Conservation (phyloP, 35 echinoderm and acorn worm species). For the Lytechinus pictus region DNA sequence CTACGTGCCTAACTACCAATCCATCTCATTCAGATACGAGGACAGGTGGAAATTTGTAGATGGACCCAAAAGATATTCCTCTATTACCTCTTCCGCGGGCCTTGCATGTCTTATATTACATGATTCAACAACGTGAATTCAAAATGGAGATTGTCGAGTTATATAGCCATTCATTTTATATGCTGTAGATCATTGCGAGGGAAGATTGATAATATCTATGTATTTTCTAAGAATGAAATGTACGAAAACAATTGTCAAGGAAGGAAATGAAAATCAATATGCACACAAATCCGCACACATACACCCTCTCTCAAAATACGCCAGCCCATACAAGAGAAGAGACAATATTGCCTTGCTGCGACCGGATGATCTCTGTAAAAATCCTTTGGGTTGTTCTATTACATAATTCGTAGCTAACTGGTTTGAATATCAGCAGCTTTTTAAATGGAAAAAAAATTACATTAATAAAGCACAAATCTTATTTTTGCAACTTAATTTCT, state of each 20-base stretch:
- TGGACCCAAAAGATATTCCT: not conserved
- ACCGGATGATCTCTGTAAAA: too few relatives aligned
- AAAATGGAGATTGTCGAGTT: not conserved
- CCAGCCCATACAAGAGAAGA: not conserved
- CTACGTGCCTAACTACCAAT: not conserved
- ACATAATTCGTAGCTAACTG: too few relatives aligned
- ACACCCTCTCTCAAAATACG: not conserved
- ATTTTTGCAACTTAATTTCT: too few relatives aligned
- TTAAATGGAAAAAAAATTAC: too few relatives aligned
- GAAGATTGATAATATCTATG: not conserved
- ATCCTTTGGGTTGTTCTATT: too few relatives aligned
- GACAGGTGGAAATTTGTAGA: not conserved
- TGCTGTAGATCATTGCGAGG: not conserved
- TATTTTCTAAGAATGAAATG: not conserved
- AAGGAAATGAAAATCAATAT: too few relatives aligned
- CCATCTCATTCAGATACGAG: not conserved
- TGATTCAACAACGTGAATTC: not conserved
- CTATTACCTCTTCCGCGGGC: not conserved
- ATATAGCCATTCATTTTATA: not conserved
- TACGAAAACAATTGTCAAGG: not conserved
- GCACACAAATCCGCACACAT: not conserved
- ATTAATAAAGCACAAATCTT: too few relatives aligned
- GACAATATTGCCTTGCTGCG: too few relatives aligned
- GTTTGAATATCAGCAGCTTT: too few relatives aligned
- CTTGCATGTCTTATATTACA: not conserved